Conservation (phyloP, 2,797 vertebrate species). For the Spinus olivaceus region DNA sequence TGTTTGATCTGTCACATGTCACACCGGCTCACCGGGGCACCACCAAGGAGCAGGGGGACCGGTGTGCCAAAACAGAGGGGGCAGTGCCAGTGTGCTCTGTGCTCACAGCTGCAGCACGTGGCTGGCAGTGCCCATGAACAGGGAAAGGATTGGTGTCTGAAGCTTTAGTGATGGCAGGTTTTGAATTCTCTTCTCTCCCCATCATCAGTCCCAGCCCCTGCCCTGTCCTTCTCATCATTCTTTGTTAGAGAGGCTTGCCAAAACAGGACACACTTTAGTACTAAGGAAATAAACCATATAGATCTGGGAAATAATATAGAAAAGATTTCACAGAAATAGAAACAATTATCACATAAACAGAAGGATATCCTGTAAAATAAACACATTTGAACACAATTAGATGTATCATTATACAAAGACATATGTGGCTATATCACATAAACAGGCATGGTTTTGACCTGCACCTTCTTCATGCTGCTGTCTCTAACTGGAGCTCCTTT, state of each 20-base stretch:
- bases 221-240: not conserved
- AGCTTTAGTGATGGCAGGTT: not conserved
- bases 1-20: not conserved
- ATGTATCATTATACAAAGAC: not conserved
- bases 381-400: not conserved
- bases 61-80: not conserved
- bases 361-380: not conserved
- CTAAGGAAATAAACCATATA: not conserved
- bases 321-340: not conserved
- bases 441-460: not conserved
- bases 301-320: not conserved
- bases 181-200: not conserved
- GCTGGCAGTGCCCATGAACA: fast-evolving
- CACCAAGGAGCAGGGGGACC: not conserved
- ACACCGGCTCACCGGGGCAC: not conserved
- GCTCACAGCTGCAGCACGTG: not conserved
- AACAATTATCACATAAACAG: not conserved
- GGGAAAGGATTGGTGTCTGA: not conserved
- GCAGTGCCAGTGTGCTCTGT: not conserved
- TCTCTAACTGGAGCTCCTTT: not conserved
- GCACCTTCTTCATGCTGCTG: not conserved
- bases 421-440: not conserved
- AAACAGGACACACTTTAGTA: not conserved
- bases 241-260: not conserved
- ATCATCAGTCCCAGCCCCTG: not conserved